Conservation (phyloP, 1,140 invertebrate species). For the Aphaenogaster floridana region DNA sequence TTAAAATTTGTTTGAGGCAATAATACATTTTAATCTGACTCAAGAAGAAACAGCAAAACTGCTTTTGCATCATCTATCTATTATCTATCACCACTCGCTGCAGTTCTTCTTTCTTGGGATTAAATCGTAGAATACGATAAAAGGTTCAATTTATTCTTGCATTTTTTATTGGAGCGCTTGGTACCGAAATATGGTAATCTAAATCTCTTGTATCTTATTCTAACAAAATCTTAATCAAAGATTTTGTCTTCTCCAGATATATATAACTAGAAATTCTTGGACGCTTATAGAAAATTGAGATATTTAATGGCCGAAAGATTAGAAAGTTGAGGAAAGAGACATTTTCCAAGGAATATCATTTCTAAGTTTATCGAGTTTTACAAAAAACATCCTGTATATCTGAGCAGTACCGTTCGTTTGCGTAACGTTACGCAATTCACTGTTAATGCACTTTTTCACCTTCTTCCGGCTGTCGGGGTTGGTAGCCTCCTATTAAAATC, state of each 20-base stretch:
- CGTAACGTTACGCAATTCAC: neutral
- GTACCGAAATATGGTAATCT: neutral
- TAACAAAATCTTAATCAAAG: neutral
- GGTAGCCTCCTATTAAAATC: slow-evolving; percentile 52
- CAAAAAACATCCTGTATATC: neutral
- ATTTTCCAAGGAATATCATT: neutral
- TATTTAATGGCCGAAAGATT: neutral
- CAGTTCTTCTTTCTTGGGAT: neutral
- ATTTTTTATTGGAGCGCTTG: too few relatives aligned
- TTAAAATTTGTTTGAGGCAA: neutral
- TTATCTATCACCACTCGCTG: neutral
- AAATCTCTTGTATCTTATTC: neutral
- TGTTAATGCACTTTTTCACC: slow-evolving; percentile 37
- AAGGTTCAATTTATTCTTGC: neutral
- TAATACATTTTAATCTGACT: neutral
- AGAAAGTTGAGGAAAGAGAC: neutral
- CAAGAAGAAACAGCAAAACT: neutral
- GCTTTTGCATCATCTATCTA: neutral
- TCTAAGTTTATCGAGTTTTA: neutral
- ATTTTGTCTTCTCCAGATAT: neutral
- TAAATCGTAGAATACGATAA: neutral
- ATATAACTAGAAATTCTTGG: neutral
- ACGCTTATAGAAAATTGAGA: neutral
- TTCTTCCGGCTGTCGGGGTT: slow-evolving; percentile 56
- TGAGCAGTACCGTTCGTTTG: slow-evolving; percentile 14